phyloP scores from a whole-genome alignment of 2,797 vertebrate species.

The Pteropus rufus region DNA sequence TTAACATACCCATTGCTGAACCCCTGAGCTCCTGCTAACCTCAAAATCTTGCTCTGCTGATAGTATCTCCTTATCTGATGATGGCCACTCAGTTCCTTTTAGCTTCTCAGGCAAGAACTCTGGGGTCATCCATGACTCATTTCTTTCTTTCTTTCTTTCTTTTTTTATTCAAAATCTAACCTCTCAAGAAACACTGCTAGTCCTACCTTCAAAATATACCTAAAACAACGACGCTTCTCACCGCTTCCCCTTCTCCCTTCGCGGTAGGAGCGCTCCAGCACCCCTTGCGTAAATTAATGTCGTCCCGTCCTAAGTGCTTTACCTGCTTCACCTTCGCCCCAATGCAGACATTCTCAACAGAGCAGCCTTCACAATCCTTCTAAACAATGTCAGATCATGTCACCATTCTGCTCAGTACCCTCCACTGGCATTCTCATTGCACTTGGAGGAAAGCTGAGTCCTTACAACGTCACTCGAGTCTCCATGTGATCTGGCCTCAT shows the following conservation, averaged over 20 bases:
- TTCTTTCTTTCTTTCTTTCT: not conserved
- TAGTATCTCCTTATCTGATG: not conserved
- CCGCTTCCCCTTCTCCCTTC: not conserved
- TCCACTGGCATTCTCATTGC: not conserved
- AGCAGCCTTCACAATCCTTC: not conserved
- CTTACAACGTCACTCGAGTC: not conserved
- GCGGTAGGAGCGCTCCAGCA: accelerated
- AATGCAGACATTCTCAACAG: not conserved
- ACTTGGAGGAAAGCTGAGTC: not conserved
- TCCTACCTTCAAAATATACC: not conserved
- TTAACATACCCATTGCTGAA: not conserved
- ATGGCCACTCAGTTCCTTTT: not conserved
- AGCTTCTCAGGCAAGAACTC: not conserved
- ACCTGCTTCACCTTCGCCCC: not conserved
- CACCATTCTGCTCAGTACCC: not conserved
- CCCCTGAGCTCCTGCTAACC: not conserved
- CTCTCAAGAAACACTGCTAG: not conserved
- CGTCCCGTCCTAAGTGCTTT: not conserved
- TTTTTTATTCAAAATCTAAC: not conserved
- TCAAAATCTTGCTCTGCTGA: not conserved
- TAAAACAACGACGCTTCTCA: not conserved
- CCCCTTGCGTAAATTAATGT: not conserved
- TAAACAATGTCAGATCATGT: not conserved
- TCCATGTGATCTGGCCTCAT: accelerated
- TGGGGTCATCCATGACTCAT: not conserved